Conservation (phyloP, 2,113 vertebrate species). For the Hippocampus guttulatus region DNA sequence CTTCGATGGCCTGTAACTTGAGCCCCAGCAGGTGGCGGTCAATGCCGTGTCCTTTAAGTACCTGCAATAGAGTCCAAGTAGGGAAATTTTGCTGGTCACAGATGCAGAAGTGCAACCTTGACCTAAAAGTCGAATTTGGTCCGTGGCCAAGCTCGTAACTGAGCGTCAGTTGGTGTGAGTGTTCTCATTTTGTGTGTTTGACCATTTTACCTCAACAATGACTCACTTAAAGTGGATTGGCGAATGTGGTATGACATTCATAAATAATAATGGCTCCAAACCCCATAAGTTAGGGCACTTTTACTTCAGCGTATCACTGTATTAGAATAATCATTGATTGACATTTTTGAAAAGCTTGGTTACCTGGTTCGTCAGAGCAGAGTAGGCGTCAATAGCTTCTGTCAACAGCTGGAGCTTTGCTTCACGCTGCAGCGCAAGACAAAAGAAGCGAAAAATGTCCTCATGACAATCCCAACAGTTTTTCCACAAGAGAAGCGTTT, state of each 20-base stretch:
- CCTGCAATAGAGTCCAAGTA: constrained; percentile 48
- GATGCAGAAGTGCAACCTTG: too few species aligned
- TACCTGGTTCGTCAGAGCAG: constrained; percentile 71
- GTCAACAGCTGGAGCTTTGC: constrained; percentile 71
- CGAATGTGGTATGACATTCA: too few species aligned
- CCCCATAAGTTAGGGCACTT: neutral
- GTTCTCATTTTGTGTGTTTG: too few species aligned
- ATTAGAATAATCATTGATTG: too few species aligned
- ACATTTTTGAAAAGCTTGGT: neutral
- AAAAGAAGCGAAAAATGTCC: neutral
- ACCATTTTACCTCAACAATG: neutral
- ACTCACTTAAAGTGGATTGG: too few species aligned
- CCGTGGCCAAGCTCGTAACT: too few species aligned
- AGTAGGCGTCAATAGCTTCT: constrained; percentile 69
- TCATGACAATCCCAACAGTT: neutral
- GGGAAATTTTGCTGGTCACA: neutral
- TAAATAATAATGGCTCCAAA: neutral
- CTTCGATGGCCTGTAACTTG: constrained; percentile 78
- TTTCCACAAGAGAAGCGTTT: neutral
- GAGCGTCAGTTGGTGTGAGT: too few species aligned
- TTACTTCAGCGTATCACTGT: neutral
- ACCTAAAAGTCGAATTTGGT: too few species aligned
- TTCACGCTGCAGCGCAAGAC: constrained; percentile 61
- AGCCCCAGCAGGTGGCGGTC: constrained; percentile 79
- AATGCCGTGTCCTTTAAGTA: constrained; percentile 72